phyloP scores from a whole-genome alignment of 2,888 invertebrate genomes.

The Junonia oenone region DNA sequence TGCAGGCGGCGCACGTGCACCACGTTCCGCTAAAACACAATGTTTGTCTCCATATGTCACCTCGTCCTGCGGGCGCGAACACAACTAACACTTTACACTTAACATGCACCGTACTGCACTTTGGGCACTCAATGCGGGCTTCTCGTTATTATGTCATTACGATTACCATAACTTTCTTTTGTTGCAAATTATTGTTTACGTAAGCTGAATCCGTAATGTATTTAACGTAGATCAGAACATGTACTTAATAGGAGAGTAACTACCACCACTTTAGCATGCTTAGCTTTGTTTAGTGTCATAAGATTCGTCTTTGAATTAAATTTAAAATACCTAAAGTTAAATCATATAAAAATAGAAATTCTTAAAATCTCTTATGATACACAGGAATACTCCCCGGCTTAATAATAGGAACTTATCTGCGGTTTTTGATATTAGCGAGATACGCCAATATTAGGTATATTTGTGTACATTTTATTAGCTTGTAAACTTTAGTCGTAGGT shows the following conservation, averaged over 20 bases:
- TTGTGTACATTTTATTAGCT: neutral
- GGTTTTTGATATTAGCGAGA: too few relatives aligned
- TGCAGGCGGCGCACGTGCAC: conserved; percentile 14
- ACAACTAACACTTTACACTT: neutral
- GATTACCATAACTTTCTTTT: neutral
- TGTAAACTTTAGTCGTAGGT: neutral
- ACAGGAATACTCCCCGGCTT: too few relatives aligned
- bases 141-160: conserved; percentile 2
- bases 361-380: too few relatives aligned
- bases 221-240: too few relatives aligned
- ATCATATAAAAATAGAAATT: too few relatives aligned
- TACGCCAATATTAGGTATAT: too few relatives aligned
- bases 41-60: conserved; percentile 1
- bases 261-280: too few relatives aligned
- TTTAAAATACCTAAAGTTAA: too few relatives aligned
- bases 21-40: neutral
- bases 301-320: too few relatives aligned
- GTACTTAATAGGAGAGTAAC: too few relatives aligned
- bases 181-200: neutral
- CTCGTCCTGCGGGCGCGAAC: conserved; percentile 2
- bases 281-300: neutral
- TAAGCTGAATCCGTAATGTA: too few relatives aligned
- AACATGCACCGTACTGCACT: neutral
- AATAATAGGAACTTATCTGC: too few relatives aligned
- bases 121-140: conserved; percentile 1